Evolutionary conservation across 1,140 invertebrate species (phyloP).

Genomic region (Megathymus violae): DNA sequence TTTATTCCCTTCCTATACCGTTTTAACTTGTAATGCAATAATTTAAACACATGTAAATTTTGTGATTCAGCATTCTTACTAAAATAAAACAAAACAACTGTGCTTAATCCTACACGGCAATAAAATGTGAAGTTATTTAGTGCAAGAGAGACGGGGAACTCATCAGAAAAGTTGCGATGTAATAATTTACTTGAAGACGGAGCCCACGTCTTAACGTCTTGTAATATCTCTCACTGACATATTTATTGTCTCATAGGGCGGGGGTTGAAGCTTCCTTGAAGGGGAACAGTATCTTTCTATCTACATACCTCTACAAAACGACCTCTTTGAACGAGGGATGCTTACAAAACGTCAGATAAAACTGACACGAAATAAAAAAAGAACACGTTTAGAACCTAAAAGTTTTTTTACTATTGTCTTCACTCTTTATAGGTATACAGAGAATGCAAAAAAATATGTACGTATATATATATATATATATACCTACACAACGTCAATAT

Average conservation of each 20-base stretch:
- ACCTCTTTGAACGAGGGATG: conserved; percentile 49
- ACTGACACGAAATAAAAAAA: background rate
- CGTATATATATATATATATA: no score
- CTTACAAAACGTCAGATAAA: conserved; percentile 39
- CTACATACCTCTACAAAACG: conserved; percentile 43
- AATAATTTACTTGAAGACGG: conserved; percentile 79
- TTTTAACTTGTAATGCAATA: no score
- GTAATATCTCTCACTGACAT: conserved; percentile 80
- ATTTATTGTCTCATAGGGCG: conserved; percentile 77
- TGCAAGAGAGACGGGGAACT: conserved; percentile 63
- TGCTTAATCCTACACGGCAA: conserved; percentile 54
- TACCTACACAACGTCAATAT: no score
- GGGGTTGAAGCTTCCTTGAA: conserved; percentile 58
- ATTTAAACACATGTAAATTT: background rate
- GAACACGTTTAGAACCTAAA: background rate
- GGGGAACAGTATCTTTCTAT: conserved; percentile 53
- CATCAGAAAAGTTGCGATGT: conserved; percentile 76
- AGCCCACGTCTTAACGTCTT: conserved; percentile 64
- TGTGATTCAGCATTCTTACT: background rate
- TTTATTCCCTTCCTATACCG: no score
- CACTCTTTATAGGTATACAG: background rate
- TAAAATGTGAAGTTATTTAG: conserved; percentile 78
- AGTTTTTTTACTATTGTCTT: background rate
- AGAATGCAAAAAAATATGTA: background rate
- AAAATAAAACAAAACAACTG: conserved; percentile 37